A percentile compares a stretch with the other conserved stretches of the same genome.
Conservation (phyloP, 2,888 invertebrate genomes). For the Habrosyne pyritoides region DNA sequence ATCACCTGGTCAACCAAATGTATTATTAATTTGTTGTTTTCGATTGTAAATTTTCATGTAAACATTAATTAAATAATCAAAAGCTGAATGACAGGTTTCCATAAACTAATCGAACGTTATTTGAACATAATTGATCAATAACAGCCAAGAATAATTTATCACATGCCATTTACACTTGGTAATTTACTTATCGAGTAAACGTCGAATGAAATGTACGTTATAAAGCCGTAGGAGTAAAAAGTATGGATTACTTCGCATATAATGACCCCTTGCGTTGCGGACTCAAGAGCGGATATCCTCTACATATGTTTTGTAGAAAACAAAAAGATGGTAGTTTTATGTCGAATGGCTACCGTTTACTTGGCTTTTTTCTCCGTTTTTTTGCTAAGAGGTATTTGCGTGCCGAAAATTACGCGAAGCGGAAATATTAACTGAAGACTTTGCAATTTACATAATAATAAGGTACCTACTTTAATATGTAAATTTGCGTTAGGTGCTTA, state of each 20-base stretch:
- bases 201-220: background rate
- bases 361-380: constrained; percentile 35
- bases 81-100: too few relatives aligned
- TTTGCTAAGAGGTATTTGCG: constrained; percentile 61
- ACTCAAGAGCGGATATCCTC: constrained; percentile 74
- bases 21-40: too few relatives aligned
- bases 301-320: constrained; percentile 64
- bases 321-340: constrained; percentile 48
- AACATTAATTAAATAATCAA: too few relatives aligned
- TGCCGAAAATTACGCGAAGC: constrained; percentile 70
- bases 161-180: background rate
- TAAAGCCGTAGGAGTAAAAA: constrained; percentile 37
- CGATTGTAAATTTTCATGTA: too few relatives aligned
- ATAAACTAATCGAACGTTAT: too few relatives aligned
- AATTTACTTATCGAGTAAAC: background rate
- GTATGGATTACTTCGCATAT: constrained; percentile 55
- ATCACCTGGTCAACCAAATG: too few relatives aligned
- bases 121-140: too few relatives aligned
- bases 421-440: constrained; percentile 45
- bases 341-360: constrained; percentile 67
- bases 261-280: constrained; percentile 69
- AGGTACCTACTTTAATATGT: constrained; percentile 42
- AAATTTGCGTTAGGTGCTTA: constrained; percentile 36
- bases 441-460: constrained; percentile 50
- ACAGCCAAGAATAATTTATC: background rate